These are phyloP conservation scores for Melanotus villosus DNA, from an alignment of 2,888 invertebrate species.

Conservation along the genomic window DNA sequence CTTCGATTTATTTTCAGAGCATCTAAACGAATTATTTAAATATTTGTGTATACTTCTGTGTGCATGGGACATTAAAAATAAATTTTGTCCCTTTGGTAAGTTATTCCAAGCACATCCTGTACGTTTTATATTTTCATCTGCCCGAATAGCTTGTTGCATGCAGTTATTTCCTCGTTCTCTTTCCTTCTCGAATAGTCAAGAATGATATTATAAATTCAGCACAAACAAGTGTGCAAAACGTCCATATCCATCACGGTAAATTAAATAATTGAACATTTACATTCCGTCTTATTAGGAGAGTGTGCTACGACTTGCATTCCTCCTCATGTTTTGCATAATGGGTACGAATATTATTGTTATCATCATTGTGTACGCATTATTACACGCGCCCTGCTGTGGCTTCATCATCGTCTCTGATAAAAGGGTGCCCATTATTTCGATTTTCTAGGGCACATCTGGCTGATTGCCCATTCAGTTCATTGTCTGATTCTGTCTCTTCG, in stretches of 20 bases:
- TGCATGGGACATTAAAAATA: too few species aligned
- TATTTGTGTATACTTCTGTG: too few species aligned
- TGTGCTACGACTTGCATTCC: slow-evolving; percentile 3
- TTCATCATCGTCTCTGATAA: background rate
- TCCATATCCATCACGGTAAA: background rate
- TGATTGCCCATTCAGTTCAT: slow-evolving; percentile 25
- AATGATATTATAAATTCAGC: too few species aligned
- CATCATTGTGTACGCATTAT: slow-evolving; percentile 9
- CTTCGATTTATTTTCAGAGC: too few species aligned
- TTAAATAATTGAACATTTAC: slow-evolving; percentile 15
- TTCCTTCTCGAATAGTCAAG: too few species aligned
- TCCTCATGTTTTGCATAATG: background rate
- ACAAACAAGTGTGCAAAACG: background rate
- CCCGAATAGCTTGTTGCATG: too few species aligned
- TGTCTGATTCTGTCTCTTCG: slow-evolving; percentile 7
- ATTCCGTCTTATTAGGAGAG: background rate
- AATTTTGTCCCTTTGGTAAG: too few species aligned
- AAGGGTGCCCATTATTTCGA: background rate
- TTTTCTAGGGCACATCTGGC: slow-evolving; percentile 1
- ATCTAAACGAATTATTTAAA: too few species aligned
- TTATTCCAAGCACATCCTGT: too few species aligned
- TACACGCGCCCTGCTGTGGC: background rate
- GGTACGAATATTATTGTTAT: slow-evolving; percentile 1
- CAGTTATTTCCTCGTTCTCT: too few species aligned
- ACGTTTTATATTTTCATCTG: too few species aligned